These are phyloP conservation scores for Cerceris ruficornis DNA, from an alignment of 2,888 invertebrate genomes.

Conservation along the genomic window DNA sequence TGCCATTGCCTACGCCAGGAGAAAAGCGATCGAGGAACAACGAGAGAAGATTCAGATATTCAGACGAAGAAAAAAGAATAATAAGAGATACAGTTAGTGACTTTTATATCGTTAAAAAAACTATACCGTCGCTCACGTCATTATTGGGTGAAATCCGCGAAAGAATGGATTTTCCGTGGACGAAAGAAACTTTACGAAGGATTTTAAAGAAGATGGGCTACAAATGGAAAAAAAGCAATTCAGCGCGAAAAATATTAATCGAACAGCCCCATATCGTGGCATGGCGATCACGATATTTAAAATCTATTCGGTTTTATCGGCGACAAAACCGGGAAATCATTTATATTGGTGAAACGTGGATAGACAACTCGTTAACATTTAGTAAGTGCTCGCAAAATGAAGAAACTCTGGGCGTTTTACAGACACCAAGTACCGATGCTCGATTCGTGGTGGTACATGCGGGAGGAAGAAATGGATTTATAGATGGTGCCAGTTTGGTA, in stretches of 20 bases:
- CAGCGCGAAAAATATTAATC: not conserved
- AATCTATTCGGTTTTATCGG: not conserved
- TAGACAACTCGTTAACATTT: not conserved
- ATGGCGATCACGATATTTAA: not conserved
- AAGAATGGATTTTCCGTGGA: slow-evolving; percentile 7
- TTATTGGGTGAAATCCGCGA: not conserved
- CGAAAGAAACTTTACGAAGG: not conserved
- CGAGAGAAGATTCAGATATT: not conserved
- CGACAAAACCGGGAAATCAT: not conserved
- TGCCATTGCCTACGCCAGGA: not conserved
- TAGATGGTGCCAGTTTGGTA: not conserved
- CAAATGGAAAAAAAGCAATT: not conserved
- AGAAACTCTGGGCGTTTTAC: not conserved
- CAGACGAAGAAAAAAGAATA: not conserved
- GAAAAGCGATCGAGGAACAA: not conserved
- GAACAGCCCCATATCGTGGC: slow-evolving; percentile 4
- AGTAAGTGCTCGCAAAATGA: slow-evolving; percentile 1
- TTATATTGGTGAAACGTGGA: not conserved
- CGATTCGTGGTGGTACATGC: not conserved
- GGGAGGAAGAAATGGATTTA: not conserved
- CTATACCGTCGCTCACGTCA: not conserved
- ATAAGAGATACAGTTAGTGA: slow-evolving; percentile 1
- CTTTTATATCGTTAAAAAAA: not conserved
- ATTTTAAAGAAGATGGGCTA: slow-evolving; percentile 4
- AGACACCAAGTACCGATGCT: not conserved